Conservation (phyloP, 2,888 invertebrate species). For the Trissolcus brochymenae region DNA sequence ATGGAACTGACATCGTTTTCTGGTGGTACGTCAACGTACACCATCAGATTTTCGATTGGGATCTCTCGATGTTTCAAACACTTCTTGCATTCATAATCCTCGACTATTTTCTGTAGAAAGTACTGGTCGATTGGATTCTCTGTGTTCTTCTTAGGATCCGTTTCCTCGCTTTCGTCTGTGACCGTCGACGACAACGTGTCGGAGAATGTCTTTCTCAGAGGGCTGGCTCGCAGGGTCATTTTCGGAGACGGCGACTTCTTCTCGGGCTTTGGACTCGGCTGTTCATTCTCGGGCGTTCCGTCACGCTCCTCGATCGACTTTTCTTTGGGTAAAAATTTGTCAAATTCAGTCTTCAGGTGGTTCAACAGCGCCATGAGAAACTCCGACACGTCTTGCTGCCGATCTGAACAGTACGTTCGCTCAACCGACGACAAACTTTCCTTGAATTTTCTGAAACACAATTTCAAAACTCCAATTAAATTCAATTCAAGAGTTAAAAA, state of each 20-base stretch:
- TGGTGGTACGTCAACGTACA: constrained; percentile 65
- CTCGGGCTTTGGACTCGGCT: constrained; percentile 24
- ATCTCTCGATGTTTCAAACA: constrained; percentile 65
- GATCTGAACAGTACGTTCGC: constrained; percentile 66
- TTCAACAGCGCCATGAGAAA: constrained; percentile 70
- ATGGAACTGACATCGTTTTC: constrained; percentile 57
- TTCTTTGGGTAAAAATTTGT: constrained; percentile 57
- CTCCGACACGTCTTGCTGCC: constrained; percentile 71
- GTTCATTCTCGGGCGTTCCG: constrained; percentile 13
- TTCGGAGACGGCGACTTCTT: constrained; percentile 63
- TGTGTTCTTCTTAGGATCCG: neutral
- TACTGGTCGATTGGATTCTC: constrained; percentile 67
- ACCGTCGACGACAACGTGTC: constrained; percentile 39
- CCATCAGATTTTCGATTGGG: constrained; percentile 68
- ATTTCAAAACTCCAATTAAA: neutral
- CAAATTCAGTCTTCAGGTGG: constrained; percentile 66
- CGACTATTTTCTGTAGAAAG: constrained; percentile 66
- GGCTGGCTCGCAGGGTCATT: constrained; percentile 60
- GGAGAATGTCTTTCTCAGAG: constrained; percentile 23
- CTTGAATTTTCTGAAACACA: constrained; percentile 62
- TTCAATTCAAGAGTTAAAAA: neutral
- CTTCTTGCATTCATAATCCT: constrained; percentile 65
- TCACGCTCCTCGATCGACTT: constrained; percentile 39
- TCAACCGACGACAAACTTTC: constrained; percentile 65
- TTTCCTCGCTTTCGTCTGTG: neutral